Conservation (phyloP, 2,888 invertebrate genomes). For the Alloscopus bannaensis region DNA sequence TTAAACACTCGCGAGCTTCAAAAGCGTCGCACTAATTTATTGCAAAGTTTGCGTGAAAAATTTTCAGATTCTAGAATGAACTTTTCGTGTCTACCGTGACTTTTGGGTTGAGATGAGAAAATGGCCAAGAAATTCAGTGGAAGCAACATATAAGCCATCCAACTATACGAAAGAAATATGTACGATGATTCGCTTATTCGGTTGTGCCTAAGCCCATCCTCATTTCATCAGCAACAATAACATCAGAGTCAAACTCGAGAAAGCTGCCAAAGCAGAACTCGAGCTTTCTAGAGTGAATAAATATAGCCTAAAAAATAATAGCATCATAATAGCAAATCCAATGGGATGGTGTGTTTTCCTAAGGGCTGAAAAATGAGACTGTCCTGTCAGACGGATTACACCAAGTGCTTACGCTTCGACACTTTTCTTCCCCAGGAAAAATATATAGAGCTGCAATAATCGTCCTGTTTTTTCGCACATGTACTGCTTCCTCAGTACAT, state of each 20-base stretch:
- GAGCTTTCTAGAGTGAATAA: background rate
- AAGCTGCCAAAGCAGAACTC: background rate
- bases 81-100: background rate
- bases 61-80: background rate
- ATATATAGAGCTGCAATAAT: too few relatives aligned
- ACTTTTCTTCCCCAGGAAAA: background rate
- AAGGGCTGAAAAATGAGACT: slow-evolving; percentile 46
- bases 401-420: slow-evolving; percentile 11
- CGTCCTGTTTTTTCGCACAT: slow-evolving; percentile 20
- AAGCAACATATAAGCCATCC: background rate
- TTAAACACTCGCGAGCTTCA: slow-evolving; percentile 1
- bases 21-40: slow-evolving; percentile 7
- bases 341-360: slow-evolving; percentile 50
- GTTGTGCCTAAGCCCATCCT: slow-evolving; percentile 27
- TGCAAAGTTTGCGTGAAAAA: too few relatives aligned
- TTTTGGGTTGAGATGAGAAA: background rate
- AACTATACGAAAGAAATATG: background rate
- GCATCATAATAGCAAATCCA: slow-evolving; percentile 26
- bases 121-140: background rate
- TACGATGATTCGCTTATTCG: slow-evolving; percentile 22
- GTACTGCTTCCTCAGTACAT: background rate
- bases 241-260: slow-evolving; percentile 24
- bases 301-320: background rate
- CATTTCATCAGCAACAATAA: slow-evolving; percentile 53
- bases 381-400: slow-evolving; percentile 36